phyloP scores from a whole-genome alignment of 1,140 invertebrate genomes.

The Brachystomella parvula region DNA sequence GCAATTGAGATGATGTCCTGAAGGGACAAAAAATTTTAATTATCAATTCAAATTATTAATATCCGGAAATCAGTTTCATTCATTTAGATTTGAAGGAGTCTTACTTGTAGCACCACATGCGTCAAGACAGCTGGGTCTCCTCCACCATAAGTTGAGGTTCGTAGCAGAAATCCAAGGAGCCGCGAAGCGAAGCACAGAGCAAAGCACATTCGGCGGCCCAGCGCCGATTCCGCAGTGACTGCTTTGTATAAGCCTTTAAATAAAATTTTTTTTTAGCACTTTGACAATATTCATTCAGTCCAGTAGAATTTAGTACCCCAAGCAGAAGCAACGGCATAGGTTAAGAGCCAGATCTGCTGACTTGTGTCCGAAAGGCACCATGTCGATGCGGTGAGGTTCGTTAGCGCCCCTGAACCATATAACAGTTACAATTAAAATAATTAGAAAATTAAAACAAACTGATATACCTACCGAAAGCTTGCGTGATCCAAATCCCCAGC shows the following conservation, averaged over 20 bases:
- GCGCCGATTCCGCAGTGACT: slow-evolving; percentile 69
- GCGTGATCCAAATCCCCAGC: slow-evolving; percentile 85
- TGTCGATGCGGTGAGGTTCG: slow-evolving; percentile 33
- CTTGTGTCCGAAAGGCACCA: slow-evolving; percentile 32
- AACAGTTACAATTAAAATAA: neutral
- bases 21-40: slow-evolving; percentile 37
- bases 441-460: neutral
- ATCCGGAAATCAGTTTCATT: neutral
- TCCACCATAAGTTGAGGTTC: slow-evolving; percentile 62
- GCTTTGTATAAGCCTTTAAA: slow-evolving; percentile 50
- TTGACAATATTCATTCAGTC: too few relatives aligned
- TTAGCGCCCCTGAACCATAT: slow-evolving; percentile 26
- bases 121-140: slow-evolving; percentile 67
- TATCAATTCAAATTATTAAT: neutral
- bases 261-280: neutral
- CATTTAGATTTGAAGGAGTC: neutral
- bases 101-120: slow-evolving; percentile 71
- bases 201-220: slow-evolving; percentile 77
- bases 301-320: too few relatives aligned
- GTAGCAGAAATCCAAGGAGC: slow-evolving; percentile 59
- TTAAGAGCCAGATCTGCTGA: slow-evolving; percentile 22
- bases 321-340: slow-evolving; percentile 26
- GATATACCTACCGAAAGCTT: slow-evolving; percentile 69
- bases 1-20: slow-evolving; percentile 74
- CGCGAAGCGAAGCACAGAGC: slow-evolving; percentile 72